Evolutionary conservation across 2,888 invertebrate species (phyloP).

Genomic region (Cinara cedri): DNA sequence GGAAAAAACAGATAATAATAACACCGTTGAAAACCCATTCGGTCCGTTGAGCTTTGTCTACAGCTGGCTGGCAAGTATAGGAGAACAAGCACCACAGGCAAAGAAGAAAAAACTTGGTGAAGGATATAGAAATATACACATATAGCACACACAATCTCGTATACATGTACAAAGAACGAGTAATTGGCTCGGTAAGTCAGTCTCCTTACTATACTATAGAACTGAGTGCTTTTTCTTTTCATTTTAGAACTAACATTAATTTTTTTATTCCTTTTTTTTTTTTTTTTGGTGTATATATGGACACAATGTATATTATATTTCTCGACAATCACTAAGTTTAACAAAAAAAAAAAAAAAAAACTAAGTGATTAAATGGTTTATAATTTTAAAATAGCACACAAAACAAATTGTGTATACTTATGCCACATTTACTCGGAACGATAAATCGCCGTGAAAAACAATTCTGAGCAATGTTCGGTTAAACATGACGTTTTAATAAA

Average conservation of each 20-base stretch:
- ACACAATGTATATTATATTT: not conserved
- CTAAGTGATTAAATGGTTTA: not conserved
- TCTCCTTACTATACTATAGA: not conserved
- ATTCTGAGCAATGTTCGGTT: no score
- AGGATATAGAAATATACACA: not conserved
- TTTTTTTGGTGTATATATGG: not conserved
- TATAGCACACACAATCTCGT: not conserved
- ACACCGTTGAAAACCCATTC: constrained; percentile 32
- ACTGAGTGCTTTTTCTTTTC: constrained; percentile 14
- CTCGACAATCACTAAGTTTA: not conserved
- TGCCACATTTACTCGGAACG: no score
- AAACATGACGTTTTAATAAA: no score
- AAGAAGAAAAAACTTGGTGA: constrained; percentile 10
- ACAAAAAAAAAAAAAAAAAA: not conserved
- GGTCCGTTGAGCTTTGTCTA: constrained; percentile 32
- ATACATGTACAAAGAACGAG: not conserved
- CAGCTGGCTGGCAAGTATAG: not conserved
- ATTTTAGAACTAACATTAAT: not conserved
- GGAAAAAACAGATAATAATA: constrained; percentile 38
- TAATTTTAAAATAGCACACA: not conserved
- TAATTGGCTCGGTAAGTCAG: constrained; percentile 37
- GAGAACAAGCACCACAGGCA: constrained; percentile 6
- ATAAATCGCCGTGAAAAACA: no score
- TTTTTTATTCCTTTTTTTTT: not conserved
- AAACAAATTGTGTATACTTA: no score